Evolutionary conservation across 2,113 vertebrate genomes (phyloP).

Genomic region (Mormoops blainvillei): DNA sequence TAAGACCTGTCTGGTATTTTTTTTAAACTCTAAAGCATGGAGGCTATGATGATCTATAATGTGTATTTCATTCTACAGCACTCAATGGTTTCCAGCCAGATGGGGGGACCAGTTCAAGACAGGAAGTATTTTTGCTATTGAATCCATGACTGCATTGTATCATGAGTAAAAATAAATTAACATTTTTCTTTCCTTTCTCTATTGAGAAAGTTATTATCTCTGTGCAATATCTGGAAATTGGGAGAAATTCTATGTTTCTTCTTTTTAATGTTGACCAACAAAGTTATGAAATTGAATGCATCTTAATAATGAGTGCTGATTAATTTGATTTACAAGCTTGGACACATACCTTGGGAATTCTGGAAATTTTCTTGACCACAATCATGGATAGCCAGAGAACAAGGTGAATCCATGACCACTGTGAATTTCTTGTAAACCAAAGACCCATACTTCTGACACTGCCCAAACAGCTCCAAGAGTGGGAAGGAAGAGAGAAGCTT

Average conservation of each 20-base stretch:
- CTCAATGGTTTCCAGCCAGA: conserved; percentile 18
- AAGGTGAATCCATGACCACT: neutral
- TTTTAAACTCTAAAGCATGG: neutral
- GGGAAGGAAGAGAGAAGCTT: neutral
- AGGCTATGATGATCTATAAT: neutral
- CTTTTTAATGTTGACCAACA: conserved; percentile 48
- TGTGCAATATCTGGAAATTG: conserved; percentile 18
- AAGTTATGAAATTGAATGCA: conserved; percentile 36
- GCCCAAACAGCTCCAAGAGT: neutral
- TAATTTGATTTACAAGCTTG: conserved; percentile 22
- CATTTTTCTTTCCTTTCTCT: conserved; percentile 33
- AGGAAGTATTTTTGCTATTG: conserved; percentile 26
- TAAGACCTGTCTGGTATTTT: neutral
- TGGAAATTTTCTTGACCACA: neutral
- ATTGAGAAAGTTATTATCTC: conserved; percentile 43
- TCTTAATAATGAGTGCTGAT: conserved; percentile 30
- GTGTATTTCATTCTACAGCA: neutral
- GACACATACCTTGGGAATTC: neutral
- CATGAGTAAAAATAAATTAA: conserved; percentile 50
- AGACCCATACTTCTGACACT: neutral
- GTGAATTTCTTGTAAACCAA: neutral
- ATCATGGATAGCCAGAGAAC: neutral
- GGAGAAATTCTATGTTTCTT: conserved; percentile 31
- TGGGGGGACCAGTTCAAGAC: neutral
- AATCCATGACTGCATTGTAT: conserved; percentile 35